phyloP scores from a whole-genome alignment of 2,797 vertebrate genomes.

The Rhinatrema bivittatum region DNA sequence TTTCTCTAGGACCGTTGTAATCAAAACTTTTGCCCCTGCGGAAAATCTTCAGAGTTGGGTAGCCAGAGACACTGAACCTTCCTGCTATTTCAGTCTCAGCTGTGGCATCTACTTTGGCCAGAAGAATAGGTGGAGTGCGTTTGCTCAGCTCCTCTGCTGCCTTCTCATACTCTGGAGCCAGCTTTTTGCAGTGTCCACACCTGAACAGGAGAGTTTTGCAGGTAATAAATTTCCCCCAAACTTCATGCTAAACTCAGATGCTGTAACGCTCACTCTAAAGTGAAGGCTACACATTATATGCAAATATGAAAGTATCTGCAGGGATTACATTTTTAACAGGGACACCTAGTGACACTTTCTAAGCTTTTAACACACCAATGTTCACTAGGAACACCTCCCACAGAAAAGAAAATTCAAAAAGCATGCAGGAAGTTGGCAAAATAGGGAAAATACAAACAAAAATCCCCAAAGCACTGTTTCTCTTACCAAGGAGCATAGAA shows the following conservation, averaged over 20 bases:
- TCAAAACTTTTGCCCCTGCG: constrained; percentile 86
- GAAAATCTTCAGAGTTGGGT: constrained; percentile 92
- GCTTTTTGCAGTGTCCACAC: constrained; percentile 93
- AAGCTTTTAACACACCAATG: no score
- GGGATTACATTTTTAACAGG: no score
- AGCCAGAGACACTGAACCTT: constrained; percentile 78
- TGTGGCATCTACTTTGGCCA: constrained; percentile 87
- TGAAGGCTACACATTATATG: no score
- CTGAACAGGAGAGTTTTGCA: constrained; percentile 35
- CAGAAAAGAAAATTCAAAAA: no score
- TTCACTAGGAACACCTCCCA: no score
- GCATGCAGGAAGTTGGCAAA: no score
- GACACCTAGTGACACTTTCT: no score
- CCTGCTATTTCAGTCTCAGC: constrained; percentile 72
- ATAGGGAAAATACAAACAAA: no score
- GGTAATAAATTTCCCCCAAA: not conserved
- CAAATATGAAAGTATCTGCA: no score
- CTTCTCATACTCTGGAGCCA: constrained; percentile 93
- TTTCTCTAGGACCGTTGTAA: constrained; percentile 90
- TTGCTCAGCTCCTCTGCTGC: constrained; percentile 80
- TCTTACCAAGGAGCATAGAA: constrained; percentile 97
- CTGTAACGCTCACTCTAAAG: no score
- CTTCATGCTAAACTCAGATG: no score
- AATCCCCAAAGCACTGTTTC: no score
- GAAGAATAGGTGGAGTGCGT: constrained; percentile 71